Percentiles rank a stretch among this genome's conserved stretches.
Evolutionary conservation across 2,888 invertebrate species (phyloP).

Genomic region (Macroteleia sp.): DNA sequence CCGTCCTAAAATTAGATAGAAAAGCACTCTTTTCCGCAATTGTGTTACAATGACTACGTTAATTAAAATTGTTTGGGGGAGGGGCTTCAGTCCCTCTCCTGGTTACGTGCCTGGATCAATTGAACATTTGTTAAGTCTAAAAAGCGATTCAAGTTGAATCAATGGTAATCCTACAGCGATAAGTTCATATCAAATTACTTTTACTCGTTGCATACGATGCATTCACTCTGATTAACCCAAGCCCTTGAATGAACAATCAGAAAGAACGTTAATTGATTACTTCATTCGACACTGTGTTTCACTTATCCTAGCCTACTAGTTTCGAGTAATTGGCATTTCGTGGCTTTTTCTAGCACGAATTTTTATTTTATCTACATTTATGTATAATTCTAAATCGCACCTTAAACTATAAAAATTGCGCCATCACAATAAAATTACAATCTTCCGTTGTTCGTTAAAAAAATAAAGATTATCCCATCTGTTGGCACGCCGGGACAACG

Average conservation of each 20-base stretch:
- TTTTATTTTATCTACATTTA: constrained; percentile 64
- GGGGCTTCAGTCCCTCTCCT: too few species aligned
- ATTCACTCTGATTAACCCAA: not conserved
- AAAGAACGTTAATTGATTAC: constrained; percentile 1
- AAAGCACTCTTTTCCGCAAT: too few species aligned
- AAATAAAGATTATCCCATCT: constrained; percentile 27
- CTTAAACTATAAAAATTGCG: constrained; percentile 36
- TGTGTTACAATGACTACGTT: too few species aligned
- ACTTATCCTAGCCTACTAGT: constrained; percentile 77
- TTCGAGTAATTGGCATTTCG: constrained; percentile 82
- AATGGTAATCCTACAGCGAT: constrained; percentile 1
- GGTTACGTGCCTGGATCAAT: too few species aligned
- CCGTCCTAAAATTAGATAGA: too few species aligned
- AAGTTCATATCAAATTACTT: constrained; percentile 9
- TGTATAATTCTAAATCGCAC: constrained; percentile 27
- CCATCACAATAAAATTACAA: constrained; percentile 38
- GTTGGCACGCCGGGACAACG: constrained; percentile 20
- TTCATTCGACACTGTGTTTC: constrained; percentile 65
- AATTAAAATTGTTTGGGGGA: too few species aligned
- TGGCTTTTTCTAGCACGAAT: constrained; percentile 74
- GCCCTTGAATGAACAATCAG: constrained; percentile 26
- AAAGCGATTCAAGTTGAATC: constrained; percentile 15
- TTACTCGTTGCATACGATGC: not conserved
- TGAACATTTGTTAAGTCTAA: constrained; percentile 17
- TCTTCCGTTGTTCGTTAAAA: constrained; percentile 27